Evolutionary conservation across 2,797 vertebrate species (phyloP), one percentile per base, ranked within the genome.

Genomic region (Gallinago solitaria): DNA sequence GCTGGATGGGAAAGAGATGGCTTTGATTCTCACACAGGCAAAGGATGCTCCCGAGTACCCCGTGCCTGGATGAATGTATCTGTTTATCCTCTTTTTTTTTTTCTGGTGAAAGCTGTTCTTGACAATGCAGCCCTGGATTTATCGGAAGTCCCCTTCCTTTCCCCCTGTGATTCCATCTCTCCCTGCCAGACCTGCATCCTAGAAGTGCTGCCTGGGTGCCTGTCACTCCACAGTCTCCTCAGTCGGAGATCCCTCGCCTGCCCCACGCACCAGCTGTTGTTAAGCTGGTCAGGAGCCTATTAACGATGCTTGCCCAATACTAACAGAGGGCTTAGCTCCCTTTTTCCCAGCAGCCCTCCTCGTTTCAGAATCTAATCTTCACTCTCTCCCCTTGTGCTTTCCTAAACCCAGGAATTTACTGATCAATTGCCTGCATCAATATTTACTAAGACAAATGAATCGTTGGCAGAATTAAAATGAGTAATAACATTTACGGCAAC

Each of bases 231-330:
- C 84, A 71, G 79, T 51, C 76, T 78, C 57, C 84, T 61, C 87
- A 81, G 69, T 59, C 87, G 78, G 67, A 75, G 80, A 68, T 92
- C 87, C 73, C 65, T 91, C 0, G 0, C 53, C 88, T n/a, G 30
- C 51, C 75, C 92, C 79, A 86, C 65, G 7, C 95, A 93, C 68
- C 95, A 93, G 95, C 95, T 97, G 90, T 85, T 91, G 24, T 1
- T 86, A 10, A 63, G 80, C 63, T 89, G 94, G 47, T 92, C 70
- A 39, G 83, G 25, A 92, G 74, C 88, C 75, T 91, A 12, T 48
- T 90, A 56, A 9, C 25, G n/a, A 17, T 83, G 69, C 80, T 70
- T 93, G 77, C 24, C 84, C 82, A 35, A 1, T 17, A 33, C 63
- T 56, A 43, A 77, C 10, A 4, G 56, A 83, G 84, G 75, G 60